Base-by-base conservation (phyloP, 2,113 vertebrate genomes). In the Cyphomyrus discorhynchus region DNA sequence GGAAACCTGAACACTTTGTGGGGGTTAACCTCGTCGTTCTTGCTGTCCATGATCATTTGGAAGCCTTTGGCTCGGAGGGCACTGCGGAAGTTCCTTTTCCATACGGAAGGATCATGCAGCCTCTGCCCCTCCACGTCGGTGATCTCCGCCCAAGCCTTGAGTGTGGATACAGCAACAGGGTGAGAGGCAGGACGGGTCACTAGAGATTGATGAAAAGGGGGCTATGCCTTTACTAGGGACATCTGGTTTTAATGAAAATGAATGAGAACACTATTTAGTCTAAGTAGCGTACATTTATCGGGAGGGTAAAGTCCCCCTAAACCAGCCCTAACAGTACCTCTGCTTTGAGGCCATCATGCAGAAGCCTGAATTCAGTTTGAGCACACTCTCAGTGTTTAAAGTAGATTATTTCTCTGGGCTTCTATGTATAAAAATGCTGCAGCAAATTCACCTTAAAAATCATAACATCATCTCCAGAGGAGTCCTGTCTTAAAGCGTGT, bases 41-140 rank as follows among this genome's bases (percentile, higher is more conserved):
- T 97, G 13, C 90, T 94, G 91, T 98, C 97, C 0, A 49, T 19
- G 0, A 95, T 35, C 91, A 95, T 2, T 1, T 49, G 92, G 89
- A 93, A 96, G 27, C 94, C 93, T 91, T 97, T 97, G 24, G 95
- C 95, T 91, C 97, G 95, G n/a, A 98, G 94, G 62, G 97, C 97
- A 0, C 96, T 95, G 27, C 97, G 95, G 93, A 98, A 97, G 94
- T 98, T 98, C 91, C 97, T 96, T 92, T 98, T 98, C 97, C 97
- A 98, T 24, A 97, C 94, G 0, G 97, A 95, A 17, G 94, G 70
- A 0, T 97, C 96, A 0, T 95, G 95, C 0, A 56, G 62, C 46
- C 94, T 94, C 2, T 35, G 93, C 5, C 94, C 94, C 0, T 94
- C 94, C 24, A 56, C 84, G n/a, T 95, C 92, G 0, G 96, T 97